These are phyloP conservation scores for Noctilio leporinus DNA, from an alignment of 2,113 vertebrate species.

Conservation along the genomic window DNA sequence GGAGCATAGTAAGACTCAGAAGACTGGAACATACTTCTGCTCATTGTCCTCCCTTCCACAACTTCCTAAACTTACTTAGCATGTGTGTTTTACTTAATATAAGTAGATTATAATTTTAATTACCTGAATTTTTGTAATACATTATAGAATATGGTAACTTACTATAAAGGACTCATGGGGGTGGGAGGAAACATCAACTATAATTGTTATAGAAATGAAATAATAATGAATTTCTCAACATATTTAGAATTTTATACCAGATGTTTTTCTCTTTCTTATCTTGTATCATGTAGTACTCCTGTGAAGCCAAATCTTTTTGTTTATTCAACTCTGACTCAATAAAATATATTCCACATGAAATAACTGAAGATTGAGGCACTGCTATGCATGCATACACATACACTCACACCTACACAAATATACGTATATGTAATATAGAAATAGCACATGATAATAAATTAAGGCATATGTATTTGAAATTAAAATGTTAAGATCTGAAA, in stretches of 20 bases:
- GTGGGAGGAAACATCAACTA: not conserved
- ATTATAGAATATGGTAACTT: not conserved
- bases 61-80: rapidly evolving
- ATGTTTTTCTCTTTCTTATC: not conserved
- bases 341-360: not conserved
- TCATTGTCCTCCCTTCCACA: not conserved
- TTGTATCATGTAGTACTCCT: not conserved
- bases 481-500: not conserved
- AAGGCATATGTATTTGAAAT: not conserved
- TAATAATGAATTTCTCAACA: not conserved
- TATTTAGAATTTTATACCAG: not conserved
- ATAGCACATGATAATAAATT: not conserved
- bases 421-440: not conserved
- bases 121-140: not conserved
- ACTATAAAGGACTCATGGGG: not conserved
- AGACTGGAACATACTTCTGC: not conserved
- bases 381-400: not conserved
- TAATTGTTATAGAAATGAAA: not conserved
- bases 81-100: not conserved
- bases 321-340: not conserved
- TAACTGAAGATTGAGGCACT: not conserved
- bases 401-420: rapidly evolving
- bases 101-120: not conserved
- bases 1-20: not conserved
- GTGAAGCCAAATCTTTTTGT: not conserved